Conservation (phyloP, 2,797 vertebrate genomes). For the Hippocampus kuda region DNA sequence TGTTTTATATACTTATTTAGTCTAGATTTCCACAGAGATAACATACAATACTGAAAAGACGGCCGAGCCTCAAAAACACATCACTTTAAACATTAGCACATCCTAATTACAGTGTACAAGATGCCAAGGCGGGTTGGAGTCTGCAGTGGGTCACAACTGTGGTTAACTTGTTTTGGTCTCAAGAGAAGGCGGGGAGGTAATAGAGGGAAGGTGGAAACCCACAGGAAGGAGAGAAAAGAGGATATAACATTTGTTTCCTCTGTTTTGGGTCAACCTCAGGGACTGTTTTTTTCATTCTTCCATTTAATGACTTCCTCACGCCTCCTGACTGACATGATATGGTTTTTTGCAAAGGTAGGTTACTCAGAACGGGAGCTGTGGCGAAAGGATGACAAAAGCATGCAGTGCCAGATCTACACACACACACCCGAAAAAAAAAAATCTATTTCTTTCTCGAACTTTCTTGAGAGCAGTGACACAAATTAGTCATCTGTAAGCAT, state of each 20-base stretch:
- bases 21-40: not conserved
- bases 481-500: constrained; percentile 1
- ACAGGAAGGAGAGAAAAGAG: constrained; percentile 1
- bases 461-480: constrained; percentile 1
- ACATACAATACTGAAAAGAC: not conserved
- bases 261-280: not conserved
- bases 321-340: constrained; percentile 2
- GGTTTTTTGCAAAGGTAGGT: constrained; percentile 1
- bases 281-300: constrained; percentile 1
- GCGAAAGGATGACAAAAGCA: constrained; percentile 5
- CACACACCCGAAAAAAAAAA: not conserved
- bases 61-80: not conserved
- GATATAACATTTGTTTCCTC: constrained; percentile 3
- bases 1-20: not conserved
- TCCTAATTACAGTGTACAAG: not conserved
- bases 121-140: not conserved
- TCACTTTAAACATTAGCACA: not conserved
- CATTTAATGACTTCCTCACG: constrained; percentile 5
- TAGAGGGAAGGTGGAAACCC: not conserved
- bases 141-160: not conserved
- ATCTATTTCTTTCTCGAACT: not conserved
- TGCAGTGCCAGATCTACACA: not conserved
- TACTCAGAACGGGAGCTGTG: not conserved
- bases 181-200: not conserved
- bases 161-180: constrained; percentile 4